Conservation (phyloP, 2,113 vertebrate species). For the Terrapene triunguis region DNA sequence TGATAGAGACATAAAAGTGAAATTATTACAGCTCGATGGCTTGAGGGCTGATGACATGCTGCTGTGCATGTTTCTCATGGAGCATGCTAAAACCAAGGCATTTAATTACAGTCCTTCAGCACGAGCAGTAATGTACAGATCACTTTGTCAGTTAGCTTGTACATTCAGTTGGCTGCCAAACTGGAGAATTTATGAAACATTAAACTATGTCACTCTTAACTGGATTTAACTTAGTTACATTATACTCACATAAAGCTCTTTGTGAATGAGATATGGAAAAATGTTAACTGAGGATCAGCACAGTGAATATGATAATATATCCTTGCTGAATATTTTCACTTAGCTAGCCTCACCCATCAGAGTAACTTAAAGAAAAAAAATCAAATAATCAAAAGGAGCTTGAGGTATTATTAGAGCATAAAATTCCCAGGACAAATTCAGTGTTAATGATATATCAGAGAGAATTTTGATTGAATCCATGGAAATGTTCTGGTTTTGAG, state of each 20-base stretch:
- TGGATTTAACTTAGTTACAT: conserved; percentile 33
- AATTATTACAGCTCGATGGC: background rate
- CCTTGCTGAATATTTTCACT: background rate
- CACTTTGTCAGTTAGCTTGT: conserved; percentile 30
- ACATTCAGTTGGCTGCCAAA: background rate
- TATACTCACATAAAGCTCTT: conserved; percentile 39
- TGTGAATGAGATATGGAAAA: conserved; percentile 31
- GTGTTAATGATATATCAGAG: background rate
- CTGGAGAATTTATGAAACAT: conserved; percentile 36
- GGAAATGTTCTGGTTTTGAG: background rate
- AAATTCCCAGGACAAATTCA: background rate
- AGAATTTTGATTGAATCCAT: background rate
- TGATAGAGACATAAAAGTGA: background rate
- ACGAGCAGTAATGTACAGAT: conserved; percentile 32
- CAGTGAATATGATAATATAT: conserved; percentile 7
- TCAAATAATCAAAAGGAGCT: conserved; percentile 34
- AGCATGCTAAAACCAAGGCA: conserved; percentile 37
- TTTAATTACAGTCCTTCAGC: conserved; percentile 45
- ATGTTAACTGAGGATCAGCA: conserved; percentile 43
- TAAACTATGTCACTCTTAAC: conserved; percentile 35
- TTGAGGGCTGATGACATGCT: background rate
- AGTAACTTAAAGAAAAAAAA: conserved; percentile 16
- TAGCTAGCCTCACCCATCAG: conserved; percentile 16
- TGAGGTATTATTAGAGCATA: background rate
- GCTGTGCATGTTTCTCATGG: background rate